Evolutionary conservation across 1,140 invertebrate genomes (phyloP), one percentile per base, ranked within the genome.

Genomic region (Drosophila pallidifrons): DNA sequence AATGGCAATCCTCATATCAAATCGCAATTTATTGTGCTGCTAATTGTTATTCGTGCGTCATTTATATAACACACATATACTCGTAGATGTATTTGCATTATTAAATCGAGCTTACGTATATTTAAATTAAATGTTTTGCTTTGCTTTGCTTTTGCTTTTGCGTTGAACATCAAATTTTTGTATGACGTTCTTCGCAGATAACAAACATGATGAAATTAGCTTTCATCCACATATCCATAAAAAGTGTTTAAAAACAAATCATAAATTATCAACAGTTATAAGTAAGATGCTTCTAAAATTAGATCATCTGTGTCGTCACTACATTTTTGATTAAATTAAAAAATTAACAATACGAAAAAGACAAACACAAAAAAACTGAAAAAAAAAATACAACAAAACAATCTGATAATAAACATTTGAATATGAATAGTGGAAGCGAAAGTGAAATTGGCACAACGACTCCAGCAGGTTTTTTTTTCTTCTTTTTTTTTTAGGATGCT

Each of bases 21-120:
- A 67, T 59, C 70, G 78, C 81, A 58, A 79, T 67, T 70, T 65
- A 65, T 75, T 68, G 43, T 45, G 16, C 30, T 63, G 8, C 13
- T 65, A 75, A 79, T 61, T 69, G 72, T 46, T 45, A 35, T 46
- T 45, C 38, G 49, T 69, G 64, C 64, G 60, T 74, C 64, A 77
- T 69, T 64, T 52, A 52, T 28, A 52, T 64, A 1, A 55, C n/a
- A 54, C n/a, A 38, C 32, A 32, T 8, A 32, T 8, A 32, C 32
- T 7, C 7, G 7, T 32, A 32, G 5, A 32, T 32, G 7, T 32
- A 32, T 32, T 32, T 32, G 32, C 8, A 54, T 32, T 45, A 65
- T 52, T 41, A 11, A 38, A 25, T 49, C 32, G 20, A 11, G 32
- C 61, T 64, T 65, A 28, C 35, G 47, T 54, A 5, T 43, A 64